Evolutionary conservation across 2,888 invertebrate genomes (phyloP).

Genomic region (Aricia artaxerxes): DNA sequence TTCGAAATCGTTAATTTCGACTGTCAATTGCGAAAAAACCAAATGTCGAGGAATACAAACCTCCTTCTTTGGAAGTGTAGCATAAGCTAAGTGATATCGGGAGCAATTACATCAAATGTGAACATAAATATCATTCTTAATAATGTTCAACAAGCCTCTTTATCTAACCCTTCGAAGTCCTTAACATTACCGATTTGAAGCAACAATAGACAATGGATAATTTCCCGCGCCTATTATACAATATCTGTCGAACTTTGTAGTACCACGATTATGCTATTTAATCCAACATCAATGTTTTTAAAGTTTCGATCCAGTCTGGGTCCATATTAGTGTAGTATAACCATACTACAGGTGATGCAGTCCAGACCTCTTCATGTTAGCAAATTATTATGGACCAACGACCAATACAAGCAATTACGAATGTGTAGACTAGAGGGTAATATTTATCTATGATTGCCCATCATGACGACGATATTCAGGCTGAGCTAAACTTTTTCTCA

Average conservation of each 20-base stretch:
- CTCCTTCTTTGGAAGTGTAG: not conserved
- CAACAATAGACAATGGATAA: constrained; percentile 69
- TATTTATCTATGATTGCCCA: not conserved
- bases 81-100: no score
- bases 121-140: not conserved
- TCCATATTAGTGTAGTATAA: no score
- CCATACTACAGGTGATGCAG: not conserved
- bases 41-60: not conserved
- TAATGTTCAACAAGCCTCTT: not conserved
- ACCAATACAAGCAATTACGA: no score
- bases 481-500: not conserved
- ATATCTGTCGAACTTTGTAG: constrained; percentile 50
- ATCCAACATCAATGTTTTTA: no score
- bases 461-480: not conserved
- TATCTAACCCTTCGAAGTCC: constrained; percentile 56
- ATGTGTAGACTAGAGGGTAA: no score
- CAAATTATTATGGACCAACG: no score
- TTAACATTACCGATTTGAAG: constrained; percentile 62
- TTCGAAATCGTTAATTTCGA: not conserved
- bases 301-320: no score
- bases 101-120: no score
- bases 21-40: not conserved
- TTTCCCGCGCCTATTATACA: constrained; percentile 76
- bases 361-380: not conserved
- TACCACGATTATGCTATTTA: not conserved